phyloP scores from a whole-genome alignment of 2,888 invertebrate genomes.

The Iselma pallidipennis region DNA sequence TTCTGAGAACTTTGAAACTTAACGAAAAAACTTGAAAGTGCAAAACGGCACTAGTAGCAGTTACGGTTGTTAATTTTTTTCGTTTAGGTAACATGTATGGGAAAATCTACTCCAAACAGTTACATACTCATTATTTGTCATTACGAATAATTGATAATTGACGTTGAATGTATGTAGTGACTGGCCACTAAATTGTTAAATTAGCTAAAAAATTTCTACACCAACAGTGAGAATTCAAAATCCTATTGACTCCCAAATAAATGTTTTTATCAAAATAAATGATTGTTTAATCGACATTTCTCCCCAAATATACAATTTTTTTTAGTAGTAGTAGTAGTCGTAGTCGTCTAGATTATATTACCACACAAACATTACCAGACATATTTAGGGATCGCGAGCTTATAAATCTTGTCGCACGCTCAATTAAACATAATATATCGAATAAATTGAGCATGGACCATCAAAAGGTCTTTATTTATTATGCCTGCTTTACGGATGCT shows the following conservation, averaged over 20 bases:
- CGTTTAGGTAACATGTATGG: not conserved
- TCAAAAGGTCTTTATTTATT: constrained; percentile 47
- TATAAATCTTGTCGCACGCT: constrained; percentile 55
- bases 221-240: no score
- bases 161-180: constrained; percentile 16
- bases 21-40: no score
- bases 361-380: constrained; percentile 19
- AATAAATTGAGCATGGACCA: constrained; percentile 53
- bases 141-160: constrained; percentile 27
- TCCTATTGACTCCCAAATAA: no score
- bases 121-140: constrained; percentile 22
- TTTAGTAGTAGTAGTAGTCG: not conserved
- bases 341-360: not conserved
- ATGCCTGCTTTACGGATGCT: constrained; percentile 39
- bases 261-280: not conserved
- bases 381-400: constrained; percentile 37
- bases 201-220: constrained; percentile 11
- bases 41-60: no score
- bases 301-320: not conserved
- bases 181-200: constrained; percentile 10
- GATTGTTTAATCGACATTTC: not conserved
- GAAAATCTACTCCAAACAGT: constrained; percentile 21
- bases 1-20: no score
- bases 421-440: constrained; percentile 55
- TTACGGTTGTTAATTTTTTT: no score